Base-by-base conservation (phyloP, 2,888 invertebrate species). In the Proisotoma minuta region DNA sequence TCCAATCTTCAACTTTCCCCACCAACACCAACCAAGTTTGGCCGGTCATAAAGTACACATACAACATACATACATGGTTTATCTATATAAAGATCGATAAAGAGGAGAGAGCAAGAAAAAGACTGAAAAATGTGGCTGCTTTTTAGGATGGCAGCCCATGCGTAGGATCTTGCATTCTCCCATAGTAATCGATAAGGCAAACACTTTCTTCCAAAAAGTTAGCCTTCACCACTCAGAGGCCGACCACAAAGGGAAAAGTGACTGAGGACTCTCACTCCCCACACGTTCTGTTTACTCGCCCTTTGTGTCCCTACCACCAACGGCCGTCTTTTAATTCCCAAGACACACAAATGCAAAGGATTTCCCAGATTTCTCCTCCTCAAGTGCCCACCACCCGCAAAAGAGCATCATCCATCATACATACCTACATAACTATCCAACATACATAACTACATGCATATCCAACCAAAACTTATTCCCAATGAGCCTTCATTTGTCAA, bases 71-170 rank as follows among this genome's bases (percentile, higher is more conserved):
- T 26, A 24, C 4, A 28, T 22, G 34, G 56, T 69, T 71, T 71
- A 73, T 73, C 73, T 70, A 65, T 60, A 65, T 61, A 66, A 4
- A 73, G 73, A 73, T 73, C 73, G 73, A 73, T 73, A 70, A 68
- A 69, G 71, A 73, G 73, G 70, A 72, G 72, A 70, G 69, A 66
- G 53, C 43, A 59, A 40, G 47, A 52, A 51, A 59, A 59, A 59
- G 59, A 49, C 22, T 28, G 49, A 58, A 58, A 58, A 58, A 58
- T 57, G 48, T 47, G 57, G 18, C 26, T 58, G 27, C 58, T 29
- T 58, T 58, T 47, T 24, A 26, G 47, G 43, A 57, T 58, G 15
- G 56, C 39, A 12, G 20, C 18, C n/a, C 39, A n/a, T 26, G 24
- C 24, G 23, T 29, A 18, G 39, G 3, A 56, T 56, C 56, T 69